Evolutionary conservation across 2,888 invertebrate genomes (phyloP), one percentile per base, ranked within the genome.

Genomic region (Priocnemis perturbator): DNA sequence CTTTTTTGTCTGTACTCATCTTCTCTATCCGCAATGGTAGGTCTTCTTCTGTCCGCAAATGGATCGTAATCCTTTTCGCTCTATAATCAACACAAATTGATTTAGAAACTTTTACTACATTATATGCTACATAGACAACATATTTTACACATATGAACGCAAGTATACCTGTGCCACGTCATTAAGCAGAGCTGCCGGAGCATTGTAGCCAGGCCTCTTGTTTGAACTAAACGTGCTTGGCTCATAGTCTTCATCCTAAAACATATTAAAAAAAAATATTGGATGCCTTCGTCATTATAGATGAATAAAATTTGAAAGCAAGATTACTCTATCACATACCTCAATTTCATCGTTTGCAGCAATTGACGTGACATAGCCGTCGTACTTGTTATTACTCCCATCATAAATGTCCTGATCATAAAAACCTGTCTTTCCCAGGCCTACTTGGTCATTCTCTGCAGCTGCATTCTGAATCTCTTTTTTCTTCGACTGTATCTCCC

Each of bases 321-420:
- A 21, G 37, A 44, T 23, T 9, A 21, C 60, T 2, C 17, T 53
- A 20, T 57, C 37, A 44, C 21, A 59, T 85, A 92, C 92, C 85
- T 97, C 97, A 45, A 95, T 94, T 89, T 98, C 98, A 90, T 99
- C 98, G 89, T 97, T 97, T 0, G 98, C 95, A 57, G 98, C 97
- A 88, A 99, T 98, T 0, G 98, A 98, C 64, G 97, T 97, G 79
- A 97, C 96, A 89, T 98, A 98, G 37, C 97, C 98, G 86, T 97
- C 97, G 89, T 95, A 97, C 85, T 96, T 95, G 66, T 94, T 94
- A 84, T 94, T 95, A 2, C 91, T 89, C 71, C 93, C 94, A 88
- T 96, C 97, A 88, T 98, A 99, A 77, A 99, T 96, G 83, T 98
- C 98, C 86, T 95, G 94, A 89, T 99, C 99, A 88, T 95, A 97